These are phyloP conservation scores for Belgica antarctica DNA, from an alignment of 2,888 invertebrate genomes.

Conservation along the genomic window DNA sequence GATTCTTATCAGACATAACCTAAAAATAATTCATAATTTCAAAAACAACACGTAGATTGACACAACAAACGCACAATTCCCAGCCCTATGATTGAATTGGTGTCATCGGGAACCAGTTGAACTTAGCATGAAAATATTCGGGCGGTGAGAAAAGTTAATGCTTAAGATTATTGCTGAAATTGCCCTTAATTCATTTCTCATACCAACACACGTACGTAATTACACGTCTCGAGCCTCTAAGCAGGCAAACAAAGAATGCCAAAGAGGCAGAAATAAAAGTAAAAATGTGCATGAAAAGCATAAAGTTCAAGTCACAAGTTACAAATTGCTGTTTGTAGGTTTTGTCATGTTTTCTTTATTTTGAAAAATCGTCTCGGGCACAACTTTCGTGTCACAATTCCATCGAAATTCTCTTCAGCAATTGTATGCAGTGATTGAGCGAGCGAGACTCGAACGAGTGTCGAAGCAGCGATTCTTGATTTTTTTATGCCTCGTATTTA, in stretches of 20 bases:
- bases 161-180: neutral
- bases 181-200: neutral
- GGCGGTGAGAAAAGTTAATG: neutral
- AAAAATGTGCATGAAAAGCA: neutral
- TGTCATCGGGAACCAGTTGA: neutral
- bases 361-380: too few species aligned
- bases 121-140: neutral
- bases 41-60: too few species aligned
- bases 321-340: neutral
- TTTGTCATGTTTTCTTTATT: neutral
- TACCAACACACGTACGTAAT: neutral
- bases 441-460: too few species aligned
- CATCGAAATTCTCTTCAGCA: neutral
- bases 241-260: neutral
- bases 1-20: too few species aligned
- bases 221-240: neutral
- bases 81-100: neutral
- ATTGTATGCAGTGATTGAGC: neutral
- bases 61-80: too few species aligned
- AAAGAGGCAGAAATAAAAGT: conserved; percentile 15
- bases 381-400: neutral
- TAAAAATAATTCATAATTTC: too few species aligned
- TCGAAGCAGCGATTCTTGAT: neutral
- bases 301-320: conserved; percentile 13
- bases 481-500: neutral